A percentile compares a stretch with the other conserved stretches of the same genome.
Evolutionary conservation across 2,113 vertebrate genomes (phyloP).

Genomic region (Plestiodon gilberti): DNA sequence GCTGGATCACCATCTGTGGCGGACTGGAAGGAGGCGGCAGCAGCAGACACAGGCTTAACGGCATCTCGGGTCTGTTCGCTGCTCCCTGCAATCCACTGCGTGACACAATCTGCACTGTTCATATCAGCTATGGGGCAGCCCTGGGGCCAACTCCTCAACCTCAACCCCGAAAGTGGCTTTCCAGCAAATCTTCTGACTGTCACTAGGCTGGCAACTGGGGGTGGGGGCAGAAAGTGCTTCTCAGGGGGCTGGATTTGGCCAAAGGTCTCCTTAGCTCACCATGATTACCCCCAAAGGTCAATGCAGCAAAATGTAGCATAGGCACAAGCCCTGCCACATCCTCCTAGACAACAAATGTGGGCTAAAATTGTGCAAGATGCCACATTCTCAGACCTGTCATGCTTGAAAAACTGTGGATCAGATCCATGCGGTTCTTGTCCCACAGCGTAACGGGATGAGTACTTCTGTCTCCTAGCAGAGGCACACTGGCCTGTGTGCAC

Average conservation of each 20-base stretch:
- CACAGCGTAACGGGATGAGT: neutral
- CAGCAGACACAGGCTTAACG: too few relatives aligned
- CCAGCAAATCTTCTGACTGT: neutral
- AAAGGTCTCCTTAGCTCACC: neutral
- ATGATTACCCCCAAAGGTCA: neutral
- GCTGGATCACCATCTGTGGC: too few relatives aligned
- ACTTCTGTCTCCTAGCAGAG: neutral
- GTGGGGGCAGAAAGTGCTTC: neutral
- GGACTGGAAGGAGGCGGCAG: too few relatives aligned
- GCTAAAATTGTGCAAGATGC: neutral
- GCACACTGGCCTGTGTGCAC: neutral
- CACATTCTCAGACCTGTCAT: neutral
- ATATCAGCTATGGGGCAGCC: too few relatives aligned
- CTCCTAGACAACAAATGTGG: neutral
- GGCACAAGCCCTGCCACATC: neutral
- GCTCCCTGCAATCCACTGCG: too few relatives aligned
- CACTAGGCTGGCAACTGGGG: neutral
- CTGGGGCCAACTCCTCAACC: too few relatives aligned
- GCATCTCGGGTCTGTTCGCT: too few relatives aligned
- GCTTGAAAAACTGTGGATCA: neutral
- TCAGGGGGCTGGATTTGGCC: neutral
- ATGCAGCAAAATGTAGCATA: neutral
- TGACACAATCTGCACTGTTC: too few relatives aligned
- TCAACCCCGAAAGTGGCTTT: neutral
- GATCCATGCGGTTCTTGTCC: neutral